phyloP scores from a whole-genome alignment of 2,888 invertebrate genomes.

The Philaethria dido region DNA sequence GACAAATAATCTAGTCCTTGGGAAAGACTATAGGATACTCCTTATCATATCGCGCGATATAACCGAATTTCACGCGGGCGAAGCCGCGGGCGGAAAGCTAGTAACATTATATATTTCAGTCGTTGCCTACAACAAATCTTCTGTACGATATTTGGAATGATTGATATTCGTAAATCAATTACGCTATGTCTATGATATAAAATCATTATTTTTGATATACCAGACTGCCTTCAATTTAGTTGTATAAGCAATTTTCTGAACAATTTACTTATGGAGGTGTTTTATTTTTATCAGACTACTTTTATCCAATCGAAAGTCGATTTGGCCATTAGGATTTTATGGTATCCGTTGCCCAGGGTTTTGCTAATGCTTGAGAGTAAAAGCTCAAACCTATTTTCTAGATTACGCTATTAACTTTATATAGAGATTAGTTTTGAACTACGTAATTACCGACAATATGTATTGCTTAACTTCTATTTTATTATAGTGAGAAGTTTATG shows the following conservation, averaged over 20 bases:
- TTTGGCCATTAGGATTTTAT: constrained; percentile 46
- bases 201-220: constrained; percentile 62
- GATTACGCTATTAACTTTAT: constrained; percentile 33
- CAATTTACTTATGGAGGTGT: constrained; percentile 63
- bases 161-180: constrained; percentile 62
- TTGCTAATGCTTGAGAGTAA: constrained; percentile 41
- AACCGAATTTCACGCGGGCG: no score
- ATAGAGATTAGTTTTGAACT: constrained; percentile 20
- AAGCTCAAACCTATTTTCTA: constrained; percentile 39
- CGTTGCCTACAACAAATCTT: constrained; percentile 68
- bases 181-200: constrained; percentile 60
- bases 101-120: constrained; percentile 46
- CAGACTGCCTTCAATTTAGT: constrained; percentile 28
- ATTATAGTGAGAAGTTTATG: constrained; percentile 7
- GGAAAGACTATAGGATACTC: no score
- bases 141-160: constrained; percentile 65
- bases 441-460: constrained; percentile 4
- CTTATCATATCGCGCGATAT: no score
- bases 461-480: constrained; percentile 14
- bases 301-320: constrained; percentile 47
- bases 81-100: no score
- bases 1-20: no score
- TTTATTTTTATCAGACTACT: constrained; percentile 49
- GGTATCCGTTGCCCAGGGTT: constrained; percentile 39
- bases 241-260: constrained; percentile 56